Base-by-base conservation (phyloP, 2,888 invertebrate genomes). In the Spisula solida region DNA sequence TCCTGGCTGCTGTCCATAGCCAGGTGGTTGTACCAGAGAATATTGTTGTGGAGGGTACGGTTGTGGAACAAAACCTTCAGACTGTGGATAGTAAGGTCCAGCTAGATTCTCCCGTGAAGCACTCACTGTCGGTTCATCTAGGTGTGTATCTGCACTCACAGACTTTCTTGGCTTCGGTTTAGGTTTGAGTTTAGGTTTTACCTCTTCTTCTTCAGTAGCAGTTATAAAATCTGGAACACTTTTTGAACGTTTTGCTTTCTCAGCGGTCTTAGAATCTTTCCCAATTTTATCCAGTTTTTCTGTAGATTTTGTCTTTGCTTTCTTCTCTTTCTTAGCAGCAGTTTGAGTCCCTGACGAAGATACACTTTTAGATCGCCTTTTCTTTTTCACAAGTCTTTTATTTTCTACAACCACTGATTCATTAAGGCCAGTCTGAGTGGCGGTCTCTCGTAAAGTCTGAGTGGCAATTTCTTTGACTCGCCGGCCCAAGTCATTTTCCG, bases 381-480 rank as follows among this genome's bases (percentile, higher is more conserved):
- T 93, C 90, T 90, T 94, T 48, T 92, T 92, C 1, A 93, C 90
- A 18, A 88, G 70, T 55, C 89, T 86, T 83, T 93, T 94, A 4
- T 92, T 91, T 75, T 93, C 92, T 29, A 93, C 60, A 14, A 89
- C 85, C 34, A 93, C 94, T 70, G 91, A 90, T 34, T 93, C 91
- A 75, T 92, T 93, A 56, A 56, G 82, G 0, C 95, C 94, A 16
- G 95, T 95, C 89, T 95, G 94, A 5, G 95, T 95, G 5, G 94
- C 95, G 81, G 94, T 94, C 79, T 95, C 95, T 48, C 94, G 87
- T 60, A 95, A 91, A n/a, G 95, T 94, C 60, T 95, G 94, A 75
- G 95, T 94, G 14, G 94, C 79, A 31, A 91, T 87, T 89, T 90
- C 92, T 87, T 92, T 93, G 79, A 84, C 75, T 51, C 93, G 90